A percentile compares a stretch with the other conserved stretches of the same genome.
phyloP scores from a whole-genome alignment of 2,888 invertebrate genomes.

The Drosophila meridionalis region DNA sequence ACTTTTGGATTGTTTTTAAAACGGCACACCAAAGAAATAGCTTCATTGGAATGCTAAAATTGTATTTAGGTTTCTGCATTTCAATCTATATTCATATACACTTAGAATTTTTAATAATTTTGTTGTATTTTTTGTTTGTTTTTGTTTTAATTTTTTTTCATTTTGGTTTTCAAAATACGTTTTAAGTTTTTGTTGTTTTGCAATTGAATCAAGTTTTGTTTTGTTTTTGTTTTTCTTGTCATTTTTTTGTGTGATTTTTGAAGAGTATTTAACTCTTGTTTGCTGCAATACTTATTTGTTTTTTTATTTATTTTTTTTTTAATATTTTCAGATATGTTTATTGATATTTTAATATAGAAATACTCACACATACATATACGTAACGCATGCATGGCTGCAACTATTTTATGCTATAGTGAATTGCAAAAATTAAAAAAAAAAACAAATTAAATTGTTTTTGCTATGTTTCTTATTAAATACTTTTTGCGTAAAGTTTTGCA shows the following conservation, averaged over 20 bases:
- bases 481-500: slow-evolving; percentile 43
- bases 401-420: slow-evolving; percentile 15
- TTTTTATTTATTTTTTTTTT: slow-evolving; percentile 43
- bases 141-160: slow-evolving; percentile 2
- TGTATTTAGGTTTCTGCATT: slow-evolving; percentile 77
- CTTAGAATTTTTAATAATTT: slow-evolving; percentile 44
- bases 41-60: slow-evolving; percentile 84
- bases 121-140: slow-evolving; percentile 11
- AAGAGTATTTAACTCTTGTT: slow-evolving; percentile 72
- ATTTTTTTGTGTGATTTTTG: slow-evolving; percentile 73
- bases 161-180: slow-evolving; percentile 14
- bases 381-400: slow-evolving; percentile 9
- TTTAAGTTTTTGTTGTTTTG: slow-evolving; percentile 31
- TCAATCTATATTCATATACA: slow-evolving; percentile 56
- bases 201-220: slow-evolving; percentile 50
- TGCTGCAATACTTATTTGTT: slow-evolving; percentile 48
- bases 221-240: slow-evolving; percentile 16
- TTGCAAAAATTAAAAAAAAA: not conserved
- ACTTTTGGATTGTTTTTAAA: slow-evolving; percentile 65
- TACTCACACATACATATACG: slow-evolving; percentile 11
- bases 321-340: slow-evolving; percentile 53
- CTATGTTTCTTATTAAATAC: not conserved
- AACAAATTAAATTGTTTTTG: too few relatives aligned
- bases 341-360: slow-evolving; percentile 43
- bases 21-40: slow-evolving; percentile 82